These are phyloP conservation scores for Uloborus plumipes DNA, from an alignment of 2,888 invertebrate genomes.

Conservation along the genomic window DNA sequence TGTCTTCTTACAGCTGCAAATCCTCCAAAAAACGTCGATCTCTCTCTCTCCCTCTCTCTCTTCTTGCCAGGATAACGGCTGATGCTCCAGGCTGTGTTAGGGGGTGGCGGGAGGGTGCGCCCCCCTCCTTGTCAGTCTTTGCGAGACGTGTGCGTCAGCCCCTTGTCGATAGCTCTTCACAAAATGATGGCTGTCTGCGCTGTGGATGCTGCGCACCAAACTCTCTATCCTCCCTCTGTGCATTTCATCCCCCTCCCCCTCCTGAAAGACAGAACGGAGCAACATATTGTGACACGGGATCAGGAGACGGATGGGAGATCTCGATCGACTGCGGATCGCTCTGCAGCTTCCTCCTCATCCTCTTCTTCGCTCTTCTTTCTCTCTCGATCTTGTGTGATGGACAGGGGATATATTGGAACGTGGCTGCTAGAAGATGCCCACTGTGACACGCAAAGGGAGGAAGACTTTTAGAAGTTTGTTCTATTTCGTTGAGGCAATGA, in stretches of 20 bases:
- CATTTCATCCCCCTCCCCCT: neutral
- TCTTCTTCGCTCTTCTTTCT: neutral
- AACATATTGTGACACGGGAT: slow-evolving; percentile 3
- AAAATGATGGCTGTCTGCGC: slow-evolving; percentile 53
- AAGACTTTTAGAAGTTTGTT: too few relatives aligned
- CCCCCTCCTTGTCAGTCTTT: slow-evolving; percentile 51
- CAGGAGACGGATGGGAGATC: neutral
- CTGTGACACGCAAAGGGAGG: too few relatives aligned
- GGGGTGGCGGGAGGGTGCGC: neutral
- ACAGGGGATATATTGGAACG: slow-evolving; percentile 10
- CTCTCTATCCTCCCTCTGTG: slow-evolving; percentile 12
- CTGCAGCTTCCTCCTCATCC: neutral
- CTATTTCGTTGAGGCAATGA: too few relatives aligned
- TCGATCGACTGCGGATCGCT: too few relatives aligned
- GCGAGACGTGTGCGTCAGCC: slow-evolving; percentile 58
- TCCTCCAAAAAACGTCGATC: slow-evolving; percentile 11
- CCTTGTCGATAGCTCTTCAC: slow-evolving; percentile 62
- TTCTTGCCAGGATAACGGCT: slow-evolving; percentile 1
- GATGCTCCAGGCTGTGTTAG: neutral
- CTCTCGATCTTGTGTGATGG: too few relatives aligned
- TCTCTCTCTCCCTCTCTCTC: slow-evolving; percentile 1
- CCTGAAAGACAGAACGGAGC: neutral
- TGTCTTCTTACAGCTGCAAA: slow-evolving; percentile 52
- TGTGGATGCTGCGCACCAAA: slow-evolving; percentile 39
- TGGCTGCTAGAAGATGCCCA: too few relatives aligned